Base-by-base conservation (phyloP, 2,888 invertebrate species). In the Agrypnus murinus region DNA sequence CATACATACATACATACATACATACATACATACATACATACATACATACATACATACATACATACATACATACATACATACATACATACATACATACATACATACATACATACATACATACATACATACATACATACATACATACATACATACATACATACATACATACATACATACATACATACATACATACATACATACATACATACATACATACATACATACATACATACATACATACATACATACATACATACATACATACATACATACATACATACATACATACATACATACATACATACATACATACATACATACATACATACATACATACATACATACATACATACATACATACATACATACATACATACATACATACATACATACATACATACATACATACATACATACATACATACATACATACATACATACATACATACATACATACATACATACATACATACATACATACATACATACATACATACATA, bases 81-180 rank as follows among this genome's bases (percentile, higher is more conserved):
- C 48, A 48, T 48, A 48, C 48, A 48, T 14, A 15, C 17, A 48
- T 15, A 48, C 48, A 48, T n/a, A n/a, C n/a, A n/a, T n/a, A 48
- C 48, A 48, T 48, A n/a, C 48, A 48, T 8, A 48, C 48, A 48
- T 48, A 15, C 15, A 48, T 48, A 48, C 48, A 48, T 48, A 15
- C 48, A 48, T 48, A 15, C 15, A 48, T 48, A 15, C 15, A 48
- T 48, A 48, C 15, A 48, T 14, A 15, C 15, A 48, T 48, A 15
- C 48, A 48, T 48, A 4, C 48, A 48, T n/a, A n/a, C n/a, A n/a
- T n/a, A n/a, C n/a, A n/a, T n/a, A n/a, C n/a, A n/a, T n/a, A 48
- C 8, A 15, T 48, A n/a, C 48, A 48, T 48, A 48, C 48, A n/a
- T 48, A 15, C 17, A 7, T 5, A 48, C 15, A 48, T 48, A 15